Percentiles rank a stretch among this genome's conserved stretches.
These are phyloP conservation scores for Conistra vaccinii DNA, from an alignment of 2,888 invertebrate genomes.

Conservation along the genomic window DNA sequence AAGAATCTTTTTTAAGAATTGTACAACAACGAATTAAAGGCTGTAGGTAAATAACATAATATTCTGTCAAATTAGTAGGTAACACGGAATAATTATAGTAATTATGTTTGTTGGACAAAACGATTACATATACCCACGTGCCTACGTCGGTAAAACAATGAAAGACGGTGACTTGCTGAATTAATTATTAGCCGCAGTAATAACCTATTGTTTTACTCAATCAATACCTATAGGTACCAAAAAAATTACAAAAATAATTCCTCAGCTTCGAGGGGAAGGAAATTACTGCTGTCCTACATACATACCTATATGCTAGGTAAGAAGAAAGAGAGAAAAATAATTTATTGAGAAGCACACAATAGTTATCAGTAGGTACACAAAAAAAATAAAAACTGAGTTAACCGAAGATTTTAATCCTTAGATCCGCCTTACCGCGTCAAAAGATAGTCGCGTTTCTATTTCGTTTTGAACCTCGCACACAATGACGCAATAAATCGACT, in stretches of 20 bases:
- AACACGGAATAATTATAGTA: conserved; percentile 34
- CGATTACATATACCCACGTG: conserved; percentile 9
- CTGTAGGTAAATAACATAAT: neutral
- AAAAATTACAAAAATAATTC: neutral
- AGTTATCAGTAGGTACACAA: fast-evolving
- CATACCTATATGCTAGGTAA: neutral
- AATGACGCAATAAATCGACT: too few relatives aligned
- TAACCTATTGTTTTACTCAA: conserved; percentile 1
- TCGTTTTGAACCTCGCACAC: too few relatives aligned
- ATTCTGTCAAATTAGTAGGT: conserved; percentile 36
- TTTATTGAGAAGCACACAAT: neutral
- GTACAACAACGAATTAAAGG: neutral
- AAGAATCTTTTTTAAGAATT: neutral
- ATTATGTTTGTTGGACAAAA: conserved; percentile 22
- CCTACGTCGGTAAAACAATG: conserved; percentile 11
- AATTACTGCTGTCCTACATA: neutral
- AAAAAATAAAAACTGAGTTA: too few relatives aligned
- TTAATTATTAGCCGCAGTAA: neutral
- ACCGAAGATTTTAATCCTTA: too few relatives aligned
- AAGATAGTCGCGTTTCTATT: too few relatives aligned
- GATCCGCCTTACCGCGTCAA: too few relatives aligned
- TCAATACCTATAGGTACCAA: neutral
- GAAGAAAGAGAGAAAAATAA: neutral
- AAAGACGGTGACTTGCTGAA: conserved; percentile 12
- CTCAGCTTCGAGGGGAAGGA: neutral